These are phyloP conservation scores for Acromyrmex heyeri DNA, from an alignment of 1,140 invertebrate species.

Conservation along the genomic window DNA sequence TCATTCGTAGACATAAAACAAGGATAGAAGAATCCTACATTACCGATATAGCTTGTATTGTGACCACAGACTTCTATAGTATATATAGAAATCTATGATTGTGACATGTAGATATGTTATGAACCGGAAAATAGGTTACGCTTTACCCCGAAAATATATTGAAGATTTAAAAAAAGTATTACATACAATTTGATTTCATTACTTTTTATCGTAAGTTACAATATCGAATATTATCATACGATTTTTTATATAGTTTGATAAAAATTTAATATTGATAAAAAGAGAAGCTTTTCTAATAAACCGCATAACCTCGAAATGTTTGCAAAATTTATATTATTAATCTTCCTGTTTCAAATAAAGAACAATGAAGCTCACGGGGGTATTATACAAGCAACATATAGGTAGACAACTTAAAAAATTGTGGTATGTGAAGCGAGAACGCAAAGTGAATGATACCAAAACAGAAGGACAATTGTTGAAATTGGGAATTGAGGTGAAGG, in stretches of 20 bases:
- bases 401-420: constrained; percentile 90
- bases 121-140: neutral
- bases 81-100: too few relatives aligned
- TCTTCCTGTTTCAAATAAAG: constrained; percentile 40
- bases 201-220: neutral
- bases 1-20: too few relatives aligned
- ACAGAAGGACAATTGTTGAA: constrained; percentile 86
- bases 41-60: neutral
- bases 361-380: constrained; percentile 89
- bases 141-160: neutral
- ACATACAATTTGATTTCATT: neutral
- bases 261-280: neutral
- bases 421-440: constrained; percentile 89
- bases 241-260: neutral
- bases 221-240: neutral
- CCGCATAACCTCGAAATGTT: constrained; percentile 16
- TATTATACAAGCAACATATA: constrained; percentile 89
- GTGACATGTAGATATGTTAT: too few relatives aligned
- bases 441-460: constrained; percentile 86
- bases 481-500: constrained; percentile 86
- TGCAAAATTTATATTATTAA: neutral
- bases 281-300: neutral
- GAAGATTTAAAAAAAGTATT: neutral
- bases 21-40: neutral
- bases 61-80: too few relatives aligned